phyloP scores from a whole-genome alignment of 2,797 vertebrate genomes.

The Centroberyx gerrardi region DNA sequence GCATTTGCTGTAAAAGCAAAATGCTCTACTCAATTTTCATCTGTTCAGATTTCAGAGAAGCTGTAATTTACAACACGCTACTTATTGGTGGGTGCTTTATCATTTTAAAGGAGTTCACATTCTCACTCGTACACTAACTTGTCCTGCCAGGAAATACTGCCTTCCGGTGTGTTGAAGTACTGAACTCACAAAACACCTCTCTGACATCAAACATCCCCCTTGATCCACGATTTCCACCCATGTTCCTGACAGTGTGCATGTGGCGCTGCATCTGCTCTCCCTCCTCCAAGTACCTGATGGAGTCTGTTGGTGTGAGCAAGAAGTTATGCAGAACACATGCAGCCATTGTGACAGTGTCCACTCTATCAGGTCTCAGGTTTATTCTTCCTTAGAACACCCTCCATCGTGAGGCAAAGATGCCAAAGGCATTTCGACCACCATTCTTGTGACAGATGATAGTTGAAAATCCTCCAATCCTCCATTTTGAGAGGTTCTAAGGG shows the following conservation, averaged over 20 bases:
- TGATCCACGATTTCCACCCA: not conserved
- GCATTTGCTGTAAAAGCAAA: no score
- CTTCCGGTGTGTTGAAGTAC: not conserved
- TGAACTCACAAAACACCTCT: not conserved
- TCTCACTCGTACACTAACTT: no score
- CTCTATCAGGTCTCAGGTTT: not conserved
- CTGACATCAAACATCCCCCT: not conserved
- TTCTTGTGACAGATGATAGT: not conserved
- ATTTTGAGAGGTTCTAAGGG: not conserved
- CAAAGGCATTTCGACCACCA: constrained; percentile 11
- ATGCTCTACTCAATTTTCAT: no score
- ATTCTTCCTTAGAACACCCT: not conserved
- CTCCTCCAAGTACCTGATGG: not conserved
- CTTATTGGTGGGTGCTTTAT: no score
- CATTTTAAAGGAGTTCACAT: no score
- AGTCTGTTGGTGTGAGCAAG: not conserved
- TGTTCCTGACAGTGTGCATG: not conserved
- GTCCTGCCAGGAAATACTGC: not conserved
- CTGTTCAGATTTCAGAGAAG: no score
- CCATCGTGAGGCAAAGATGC: constrained; percentile 5
- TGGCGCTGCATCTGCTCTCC: not conserved
- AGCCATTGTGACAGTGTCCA: not conserved
- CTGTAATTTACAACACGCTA: no score
- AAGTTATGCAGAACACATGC: not conserved
- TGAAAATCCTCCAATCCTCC: not conserved